Percentiles rank a stretch among this genome's conserved stretches.
Evolutionary conservation across 1,140 invertebrate genomes (phyloP).

Genomic region (Papilio polytes): DNA sequence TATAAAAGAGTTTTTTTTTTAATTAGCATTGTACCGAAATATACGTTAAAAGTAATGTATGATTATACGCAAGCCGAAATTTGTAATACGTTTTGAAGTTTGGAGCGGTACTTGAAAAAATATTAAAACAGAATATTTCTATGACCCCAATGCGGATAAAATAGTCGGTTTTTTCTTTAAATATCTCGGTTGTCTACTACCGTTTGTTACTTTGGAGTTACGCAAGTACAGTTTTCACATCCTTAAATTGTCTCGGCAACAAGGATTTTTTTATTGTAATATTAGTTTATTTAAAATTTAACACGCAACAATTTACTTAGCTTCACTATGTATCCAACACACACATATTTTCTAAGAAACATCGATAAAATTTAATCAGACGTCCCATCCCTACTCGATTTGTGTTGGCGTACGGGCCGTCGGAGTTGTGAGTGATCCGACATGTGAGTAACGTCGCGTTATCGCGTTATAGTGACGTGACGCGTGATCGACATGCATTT

Average conservation of each 20-base stretch:
- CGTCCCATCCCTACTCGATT: slow-evolving; percentile 1
- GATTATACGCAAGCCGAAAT: not conserved
- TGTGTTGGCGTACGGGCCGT: not conserved
- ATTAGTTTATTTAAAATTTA: no score
- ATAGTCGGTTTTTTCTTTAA: not conserved
- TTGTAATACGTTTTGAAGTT: not conserved
- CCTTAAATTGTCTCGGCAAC: not conserved
- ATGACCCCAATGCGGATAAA: not conserved
- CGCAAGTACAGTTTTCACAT: not conserved
- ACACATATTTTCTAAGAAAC: not conserved
- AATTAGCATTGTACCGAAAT: not conserved
- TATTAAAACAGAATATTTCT: slow-evolving; percentile 8
- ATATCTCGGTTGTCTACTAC: not conserved
- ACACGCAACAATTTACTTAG: no score
- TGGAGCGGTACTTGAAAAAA: not conserved
- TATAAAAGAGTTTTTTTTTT: not conserved
- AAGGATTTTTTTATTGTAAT: not conserved
- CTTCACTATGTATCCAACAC: not conserved
- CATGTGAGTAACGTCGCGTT: not conserved
- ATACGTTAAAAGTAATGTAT: not conserved
- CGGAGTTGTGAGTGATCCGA: slow-evolving; percentile 30
- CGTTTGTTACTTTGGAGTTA: not conserved
- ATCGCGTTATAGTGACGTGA: slow-evolving; percentile 22
- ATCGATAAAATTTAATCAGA: not conserved
- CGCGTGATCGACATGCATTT: slow-evolving; percentile 33